A percentile compares a stretch with the other conserved stretches of the same genome.
Evolutionary conservation across 2,888 invertebrate genomes (phyloP).

Genomic region (Epinotia nisella): DNA sequence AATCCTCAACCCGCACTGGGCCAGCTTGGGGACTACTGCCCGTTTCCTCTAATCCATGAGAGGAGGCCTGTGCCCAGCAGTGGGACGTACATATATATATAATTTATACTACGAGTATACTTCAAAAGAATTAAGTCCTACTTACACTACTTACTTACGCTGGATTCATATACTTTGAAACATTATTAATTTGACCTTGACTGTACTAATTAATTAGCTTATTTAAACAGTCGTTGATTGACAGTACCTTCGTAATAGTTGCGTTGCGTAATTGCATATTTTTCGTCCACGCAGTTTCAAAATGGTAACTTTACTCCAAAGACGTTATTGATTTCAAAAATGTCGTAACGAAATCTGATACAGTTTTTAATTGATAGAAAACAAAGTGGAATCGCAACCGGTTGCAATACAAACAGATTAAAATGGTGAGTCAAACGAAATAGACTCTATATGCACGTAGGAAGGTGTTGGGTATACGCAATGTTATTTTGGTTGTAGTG

Average conservation of each 20-base stretch:
- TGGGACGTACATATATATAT: no score
- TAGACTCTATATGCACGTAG: background rate
- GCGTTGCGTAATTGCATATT: background rate
- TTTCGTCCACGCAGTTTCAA: background rate
- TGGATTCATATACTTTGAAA: no score
- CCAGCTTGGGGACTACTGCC: no score
- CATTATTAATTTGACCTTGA: background rate
- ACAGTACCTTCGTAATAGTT: background rate
- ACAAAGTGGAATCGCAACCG: slow-evolving; percentile 8
- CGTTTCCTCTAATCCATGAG: no score
- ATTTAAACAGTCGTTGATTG: background rate
- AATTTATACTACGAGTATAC: no score
- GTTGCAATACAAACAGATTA: background rate
- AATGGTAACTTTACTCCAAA: slow-evolving; percentile 11
- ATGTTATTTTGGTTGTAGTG: background rate
- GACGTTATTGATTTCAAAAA: slow-evolving; percentile 3
- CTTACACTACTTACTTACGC: no score
- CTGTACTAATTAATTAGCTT: background rate
- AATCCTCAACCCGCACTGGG: no score
- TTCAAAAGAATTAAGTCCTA: no score
- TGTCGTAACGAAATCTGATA: slow-evolving; percentile 16
- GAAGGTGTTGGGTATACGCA: background rate
- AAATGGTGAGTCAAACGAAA: background rate
- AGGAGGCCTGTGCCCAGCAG: no score
- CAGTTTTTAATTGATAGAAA: slow-evolving; percentile 32